A percentile compares a stretch with the other conserved stretches of the same genome.
Evolutionary conservation across 2,113 vertebrate genomes (phyloP).

Genomic region (Verasper variegatus): DNA sequence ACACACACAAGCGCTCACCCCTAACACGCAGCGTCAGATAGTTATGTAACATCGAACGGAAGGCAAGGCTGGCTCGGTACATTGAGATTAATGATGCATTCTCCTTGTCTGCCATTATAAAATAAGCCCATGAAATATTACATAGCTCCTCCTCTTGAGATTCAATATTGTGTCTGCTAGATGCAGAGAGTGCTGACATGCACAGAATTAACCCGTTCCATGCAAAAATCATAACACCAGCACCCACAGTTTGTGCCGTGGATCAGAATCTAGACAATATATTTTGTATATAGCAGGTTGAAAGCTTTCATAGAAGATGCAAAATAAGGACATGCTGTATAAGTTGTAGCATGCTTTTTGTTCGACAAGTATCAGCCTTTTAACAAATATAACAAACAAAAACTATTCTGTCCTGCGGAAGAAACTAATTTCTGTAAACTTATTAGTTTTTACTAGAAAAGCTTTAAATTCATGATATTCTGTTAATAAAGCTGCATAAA

Average conservation of each 20-base stretch:
- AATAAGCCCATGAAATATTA: conserved; percentile 51
- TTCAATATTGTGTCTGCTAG: conserved; percentile 14
- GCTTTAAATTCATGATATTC: neutral
- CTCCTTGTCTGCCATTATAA: conserved; percentile 49
- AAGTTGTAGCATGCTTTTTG: too few species aligned
- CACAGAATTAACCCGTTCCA: conserved; percentile 1
- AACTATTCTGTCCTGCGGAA: too few species aligned
- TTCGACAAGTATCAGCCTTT: neutral
- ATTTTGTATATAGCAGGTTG: neutral
- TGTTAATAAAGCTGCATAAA: neutral
- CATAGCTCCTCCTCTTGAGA: conserved; percentile 3
- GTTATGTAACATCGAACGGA: conserved; percentile 52
- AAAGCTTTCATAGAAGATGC: neutral
- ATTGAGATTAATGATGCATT: conserved; percentile 56
- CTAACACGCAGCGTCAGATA: conserved; percentile 1
- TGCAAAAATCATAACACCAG: neutral
- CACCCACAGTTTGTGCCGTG: too few species aligned
- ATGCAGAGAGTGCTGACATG: conserved; percentile 9
- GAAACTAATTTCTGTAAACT: neutral
- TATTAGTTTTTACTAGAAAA: neutral
- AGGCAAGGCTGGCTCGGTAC: conserved; percentile 14
- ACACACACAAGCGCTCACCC: neutral
- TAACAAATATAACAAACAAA: neutral
- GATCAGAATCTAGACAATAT: too few species aligned
- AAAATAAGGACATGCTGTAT: neutral